phyloP scores from a whole-genome alignment of 2,888 invertebrate species.

The Phragmatobia fuliginosa region DNA sequence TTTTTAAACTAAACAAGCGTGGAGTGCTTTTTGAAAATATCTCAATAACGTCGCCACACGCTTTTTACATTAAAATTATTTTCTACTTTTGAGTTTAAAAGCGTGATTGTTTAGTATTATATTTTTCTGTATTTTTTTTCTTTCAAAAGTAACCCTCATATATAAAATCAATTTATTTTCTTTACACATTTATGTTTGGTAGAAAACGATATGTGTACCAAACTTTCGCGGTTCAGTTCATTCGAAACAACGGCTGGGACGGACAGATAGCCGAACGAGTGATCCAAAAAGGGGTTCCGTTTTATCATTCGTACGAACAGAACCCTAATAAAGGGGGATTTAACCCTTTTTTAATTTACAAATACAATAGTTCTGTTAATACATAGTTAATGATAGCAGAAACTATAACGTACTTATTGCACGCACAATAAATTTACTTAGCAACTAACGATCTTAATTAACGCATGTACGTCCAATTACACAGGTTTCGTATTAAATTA shows the following conservation, averaged over 20 bases:
- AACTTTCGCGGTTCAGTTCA: background rate
- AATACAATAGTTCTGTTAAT: background rate
- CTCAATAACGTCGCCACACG: no score
- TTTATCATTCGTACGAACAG: background rate
- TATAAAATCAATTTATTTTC: no score
- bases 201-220: background rate
- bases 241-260: background rate
- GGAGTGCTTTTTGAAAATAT: no score
- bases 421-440: conserved; percentile 26
- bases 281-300: background rate
- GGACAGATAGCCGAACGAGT: background rate
- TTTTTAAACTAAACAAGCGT: no score
- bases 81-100: no score
- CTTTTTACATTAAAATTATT: no score
- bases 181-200: background rate
- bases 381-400: conserved; percentile 2
- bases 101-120: no score
- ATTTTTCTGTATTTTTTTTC: no score
- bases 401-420: conserved; percentile 11
- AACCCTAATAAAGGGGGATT: background rate
- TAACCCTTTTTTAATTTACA: background rate
- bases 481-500: conserved; percentile 28
- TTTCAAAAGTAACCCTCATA: no score
- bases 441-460: conserved; percentile 37
- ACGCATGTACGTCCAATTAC: conserved; percentile 30